A percentile compares a stretch with the other conserved stretches of the same genome.
Evolutionary conservation across 2,113 vertebrate genomes (phyloP).

Genomic region (Platichthys flesus): DNA sequence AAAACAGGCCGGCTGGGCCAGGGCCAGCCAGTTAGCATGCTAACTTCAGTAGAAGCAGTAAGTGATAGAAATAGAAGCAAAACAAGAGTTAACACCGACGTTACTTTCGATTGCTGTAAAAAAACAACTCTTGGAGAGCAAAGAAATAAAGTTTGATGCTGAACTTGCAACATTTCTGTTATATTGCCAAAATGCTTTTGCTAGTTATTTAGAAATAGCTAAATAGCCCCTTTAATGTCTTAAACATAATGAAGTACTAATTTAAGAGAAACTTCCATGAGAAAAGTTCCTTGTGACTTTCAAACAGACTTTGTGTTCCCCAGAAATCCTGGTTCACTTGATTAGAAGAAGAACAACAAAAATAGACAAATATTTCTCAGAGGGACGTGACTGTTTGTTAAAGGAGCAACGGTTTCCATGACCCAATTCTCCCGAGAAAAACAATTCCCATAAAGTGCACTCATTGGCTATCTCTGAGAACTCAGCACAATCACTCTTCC

Average conservation of each 20-base stretch:
- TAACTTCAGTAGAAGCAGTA: not conserved
- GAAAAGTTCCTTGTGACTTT: not conserved
- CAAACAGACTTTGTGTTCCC: not conserved
- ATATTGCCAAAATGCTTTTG: not conserved
- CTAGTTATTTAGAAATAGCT: not conserved
- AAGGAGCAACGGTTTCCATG: conserved; percentile 67
- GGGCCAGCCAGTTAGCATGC: no score
- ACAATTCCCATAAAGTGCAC: conserved; percentile 52
- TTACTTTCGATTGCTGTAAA: no score
- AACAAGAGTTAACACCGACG: no score
- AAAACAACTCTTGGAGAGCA: no score
- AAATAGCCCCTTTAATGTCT: not conserved
- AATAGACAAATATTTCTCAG: conserved; percentile 18
- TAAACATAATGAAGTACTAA: not conserved
- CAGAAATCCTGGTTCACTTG: not conserved
- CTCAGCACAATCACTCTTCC: conserved; percentile 52
- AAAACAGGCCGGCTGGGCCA: no score
- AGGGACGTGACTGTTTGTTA: conserved; percentile 30
- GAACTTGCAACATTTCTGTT: no score
- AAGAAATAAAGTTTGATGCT: no score
- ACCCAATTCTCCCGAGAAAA: conserved; percentile 51
- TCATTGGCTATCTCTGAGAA: conserved; percentile 58
- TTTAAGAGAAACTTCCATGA: not conserved
- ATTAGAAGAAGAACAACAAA: not conserved
- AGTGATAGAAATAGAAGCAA: no score